phyloP scores from a whole-genome alignment of 2,888 invertebrate genomes.

The Sepiola atlantica region DNA sequence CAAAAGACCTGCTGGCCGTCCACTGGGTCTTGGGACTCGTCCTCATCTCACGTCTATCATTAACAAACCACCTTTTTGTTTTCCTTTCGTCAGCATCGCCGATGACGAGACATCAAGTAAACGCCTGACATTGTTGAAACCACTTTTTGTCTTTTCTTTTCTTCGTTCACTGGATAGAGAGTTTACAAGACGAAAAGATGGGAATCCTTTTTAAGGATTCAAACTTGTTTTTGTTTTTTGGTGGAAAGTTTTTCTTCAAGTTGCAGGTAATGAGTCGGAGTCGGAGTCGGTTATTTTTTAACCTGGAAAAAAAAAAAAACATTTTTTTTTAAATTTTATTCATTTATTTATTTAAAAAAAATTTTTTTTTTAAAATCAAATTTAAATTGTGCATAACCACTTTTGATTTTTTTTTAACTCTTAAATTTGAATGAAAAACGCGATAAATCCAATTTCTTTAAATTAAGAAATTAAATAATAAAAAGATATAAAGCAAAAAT shows the following conservation, averaged over 20 bases:
- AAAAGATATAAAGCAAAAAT: too few species aligned
- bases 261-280: background rate
- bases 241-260: background rate
- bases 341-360: too few species aligned
- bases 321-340: background rate
- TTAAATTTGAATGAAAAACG: too few species aligned
- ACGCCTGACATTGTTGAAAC: background rate
- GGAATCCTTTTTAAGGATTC: background rate
- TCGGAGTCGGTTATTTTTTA: background rate
- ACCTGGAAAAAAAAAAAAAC: background rate
- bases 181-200: background rate
- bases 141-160: background rate
- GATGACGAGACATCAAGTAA: background rate
- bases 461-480: too few species aligned
- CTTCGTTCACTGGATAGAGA: background rate
- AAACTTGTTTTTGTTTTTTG: too few species aligned
- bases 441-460: too few species aligned
- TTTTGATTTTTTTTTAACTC: too few species aligned
- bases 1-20: background rate
- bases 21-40: background rate
- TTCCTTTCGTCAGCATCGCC: background rate
- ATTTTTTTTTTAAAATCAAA: too few species aligned
- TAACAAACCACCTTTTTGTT: background rate
- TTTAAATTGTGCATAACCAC: too few species aligned
- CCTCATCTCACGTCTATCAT: background rate